A percentile compares a stretch with the other conserved stretches of the same genome.
Evolutionary conservation across 2,113 vertebrate genomes (phyloP).

Genomic region (Miniopterus natalensis): DNA sequence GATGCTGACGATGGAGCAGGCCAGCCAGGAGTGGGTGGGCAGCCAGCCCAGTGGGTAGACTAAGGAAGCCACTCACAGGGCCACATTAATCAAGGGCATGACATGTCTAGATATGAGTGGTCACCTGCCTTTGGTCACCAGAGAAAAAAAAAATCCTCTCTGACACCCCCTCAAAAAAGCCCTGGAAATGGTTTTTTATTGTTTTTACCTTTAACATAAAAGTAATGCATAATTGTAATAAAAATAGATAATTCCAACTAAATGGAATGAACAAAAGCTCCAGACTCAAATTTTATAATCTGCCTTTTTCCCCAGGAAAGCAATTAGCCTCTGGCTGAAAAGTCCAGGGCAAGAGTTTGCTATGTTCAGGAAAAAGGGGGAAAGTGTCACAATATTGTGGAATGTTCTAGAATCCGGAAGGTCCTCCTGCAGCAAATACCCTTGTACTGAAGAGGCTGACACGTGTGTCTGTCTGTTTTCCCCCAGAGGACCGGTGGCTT

Average conservation of each 20-base stretch:
- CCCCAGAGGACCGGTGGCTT: background rate
- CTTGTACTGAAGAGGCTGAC: background rate
- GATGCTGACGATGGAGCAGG: background rate
- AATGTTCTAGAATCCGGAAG: conserved; percentile 55
- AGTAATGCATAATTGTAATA: conserved; percentile 13
- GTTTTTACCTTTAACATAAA: conserved; percentile 54
- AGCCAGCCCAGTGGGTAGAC: background rate
- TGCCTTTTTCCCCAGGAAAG: background rate
- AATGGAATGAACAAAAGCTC: conserved; percentile 46
- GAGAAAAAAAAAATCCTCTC: background rate
- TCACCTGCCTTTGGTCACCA: background rate
- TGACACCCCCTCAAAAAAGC: background rate
- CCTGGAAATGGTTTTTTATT: conserved; percentile 1
- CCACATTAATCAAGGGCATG: background rate
- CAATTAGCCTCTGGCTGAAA: background rate
- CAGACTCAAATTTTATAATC: conserved; percentile 19
- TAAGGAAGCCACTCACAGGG: conserved; percentile 14
- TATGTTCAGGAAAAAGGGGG: background rate
- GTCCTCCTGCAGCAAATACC: background rate
- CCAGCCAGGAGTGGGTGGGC: background rate
- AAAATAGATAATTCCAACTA: conserved; percentile 56
- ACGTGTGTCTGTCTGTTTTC: background rate
- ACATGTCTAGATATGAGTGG: background rate
- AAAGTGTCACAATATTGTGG: background rate
- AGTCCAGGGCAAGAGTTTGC: background rate